phyloP scores from a whole-genome alignment of 2,797 vertebrate genomes.

The Odontamblyopus rebecca region DNA sequence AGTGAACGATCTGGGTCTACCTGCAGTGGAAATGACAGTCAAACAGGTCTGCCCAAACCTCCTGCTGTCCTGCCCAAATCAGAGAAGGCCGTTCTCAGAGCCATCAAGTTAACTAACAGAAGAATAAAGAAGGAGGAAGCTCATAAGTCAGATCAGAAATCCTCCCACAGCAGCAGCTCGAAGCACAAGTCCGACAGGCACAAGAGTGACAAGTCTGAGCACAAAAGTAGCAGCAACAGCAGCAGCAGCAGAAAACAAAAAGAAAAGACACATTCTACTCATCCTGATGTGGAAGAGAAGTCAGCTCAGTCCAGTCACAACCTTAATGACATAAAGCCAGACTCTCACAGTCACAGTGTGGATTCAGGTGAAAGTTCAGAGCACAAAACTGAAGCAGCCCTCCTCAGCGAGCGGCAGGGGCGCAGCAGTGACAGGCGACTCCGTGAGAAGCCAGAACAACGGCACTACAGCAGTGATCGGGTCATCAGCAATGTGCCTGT shows the following conservation, averaged over 20 bases:
- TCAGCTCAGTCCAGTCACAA: slow-evolving; percentile 27
- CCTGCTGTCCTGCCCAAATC: slow-evolving; percentile 92
- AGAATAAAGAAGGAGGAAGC: slow-evolving; percentile 85
- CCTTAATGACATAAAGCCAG: not conserved
- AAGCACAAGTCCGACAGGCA: slow-evolving; percentile 48
- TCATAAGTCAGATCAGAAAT: slow-evolving; percentile 61
- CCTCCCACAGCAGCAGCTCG: slow-evolving; percentile 46
- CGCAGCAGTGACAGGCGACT: slow-evolving; percentile 41
- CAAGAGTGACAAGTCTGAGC: slow-evolving; percentile 56
- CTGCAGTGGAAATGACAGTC: slow-evolving; percentile 70
- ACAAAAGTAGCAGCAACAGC: slow-evolving; percentile 43
- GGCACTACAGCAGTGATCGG: slow-evolving; percentile 60
- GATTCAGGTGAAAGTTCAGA: slow-evolving; percentile 28
- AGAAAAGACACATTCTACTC: slow-evolving; percentile 39
- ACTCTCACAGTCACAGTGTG: slow-evolving; percentile 19
- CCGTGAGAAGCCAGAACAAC: slow-evolving; percentile 48
- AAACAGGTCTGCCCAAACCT: slow-evolving; percentile 78
- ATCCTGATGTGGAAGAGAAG: slow-evolving; percentile 24
- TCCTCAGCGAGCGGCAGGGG: slow-evolving; percentile 49
- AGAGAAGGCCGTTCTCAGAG: slow-evolving; percentile 90
- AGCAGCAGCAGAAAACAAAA: slow-evolving; percentile 41
- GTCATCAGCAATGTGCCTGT: slow-evolving; percentile 69
- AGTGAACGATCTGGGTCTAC: slow-evolving; percentile 72
- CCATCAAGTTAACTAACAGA: slow-evolving; percentile 89
- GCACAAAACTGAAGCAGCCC: slow-evolving; percentile 14